These are phyloP conservation scores for Drosophila mulleri DNA, from an alignment of 2,888 invertebrate genomes.

Conservation along the genomic window DNA sequence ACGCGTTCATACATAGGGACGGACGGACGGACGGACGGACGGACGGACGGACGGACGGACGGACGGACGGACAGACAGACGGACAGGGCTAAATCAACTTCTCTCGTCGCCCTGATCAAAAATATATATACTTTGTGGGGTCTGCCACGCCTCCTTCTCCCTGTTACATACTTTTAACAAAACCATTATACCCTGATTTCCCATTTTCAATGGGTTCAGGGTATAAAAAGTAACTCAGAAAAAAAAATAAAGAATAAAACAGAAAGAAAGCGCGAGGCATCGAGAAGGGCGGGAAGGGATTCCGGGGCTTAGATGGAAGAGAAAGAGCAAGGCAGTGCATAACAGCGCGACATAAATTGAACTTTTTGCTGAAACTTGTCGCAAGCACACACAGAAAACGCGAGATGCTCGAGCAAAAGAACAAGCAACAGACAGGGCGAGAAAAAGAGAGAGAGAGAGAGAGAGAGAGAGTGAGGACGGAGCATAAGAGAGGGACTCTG, in stretches of 20 bases:
- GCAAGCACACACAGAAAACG: slow-evolving; percentile 36
- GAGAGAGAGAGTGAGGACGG: not conserved
- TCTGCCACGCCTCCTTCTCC: too few relatives aligned
- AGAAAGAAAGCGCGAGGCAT: slow-evolving; percentile 60
- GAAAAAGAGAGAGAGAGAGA: not conserved
- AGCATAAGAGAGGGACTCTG: slow-evolving; percentile 3
- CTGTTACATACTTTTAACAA: too few relatives aligned
- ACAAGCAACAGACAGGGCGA: slow-evolving; percentile 2
- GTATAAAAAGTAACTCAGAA: slow-evolving; percentile 15
- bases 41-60: too few relatives aligned
- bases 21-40: too few relatives aligned
- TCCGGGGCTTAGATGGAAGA: not conserved
- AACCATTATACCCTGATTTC: too few relatives aligned
- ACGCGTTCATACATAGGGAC: too few relatives aligned
- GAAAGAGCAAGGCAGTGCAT: slow-evolving; percentile 42
- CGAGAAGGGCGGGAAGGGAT: not conserved
- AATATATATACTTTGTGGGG: too few relatives aligned
- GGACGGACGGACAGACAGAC: too few relatives aligned
- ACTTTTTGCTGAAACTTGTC: slow-evolving; percentile 71
- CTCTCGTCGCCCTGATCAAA: too few relatives aligned
- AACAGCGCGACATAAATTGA: slow-evolving; percentile 76
- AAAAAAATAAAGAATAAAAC: slow-evolving; percentile 50
- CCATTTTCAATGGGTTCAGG: too few relatives aligned
- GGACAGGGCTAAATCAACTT: too few relatives aligned
- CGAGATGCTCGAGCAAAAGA: slow-evolving; percentile 19